These are phyloP conservation scores for Burhinus oedicnemus DNA, from an alignment of 2,113 vertebrate species.

Conservation along the genomic window DNA sequence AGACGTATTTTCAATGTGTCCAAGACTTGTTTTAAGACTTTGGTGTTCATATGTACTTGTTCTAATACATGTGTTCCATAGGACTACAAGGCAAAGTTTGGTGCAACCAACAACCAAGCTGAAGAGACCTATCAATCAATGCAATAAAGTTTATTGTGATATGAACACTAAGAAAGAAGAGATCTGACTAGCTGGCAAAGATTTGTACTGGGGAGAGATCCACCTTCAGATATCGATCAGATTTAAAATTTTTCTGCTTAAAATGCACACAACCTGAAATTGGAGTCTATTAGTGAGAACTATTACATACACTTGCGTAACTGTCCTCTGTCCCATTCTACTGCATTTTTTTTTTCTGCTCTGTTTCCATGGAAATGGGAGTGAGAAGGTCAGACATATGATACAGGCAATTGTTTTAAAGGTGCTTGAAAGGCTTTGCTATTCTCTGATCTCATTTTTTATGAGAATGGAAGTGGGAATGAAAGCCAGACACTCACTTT, in stretches of 20 bases:
- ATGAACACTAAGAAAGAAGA: not conserved
- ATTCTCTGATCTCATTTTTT: not conserved
- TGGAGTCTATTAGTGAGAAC: not conserved
- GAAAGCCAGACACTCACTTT: not conserved
- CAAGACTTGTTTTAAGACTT: not conserved
- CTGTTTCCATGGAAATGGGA: conserved; percentile 34
- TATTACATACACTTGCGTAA: not conserved
- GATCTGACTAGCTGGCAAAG: not conserved
- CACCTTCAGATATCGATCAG: not conserved
- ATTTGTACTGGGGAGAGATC: not conserved
- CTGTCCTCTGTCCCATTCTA: not conserved
- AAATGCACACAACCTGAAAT: not conserved
- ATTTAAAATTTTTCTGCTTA: not conserved
- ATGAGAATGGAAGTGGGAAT: not conserved
- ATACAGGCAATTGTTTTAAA: conserved; percentile 11
- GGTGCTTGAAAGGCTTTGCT: not conserved
- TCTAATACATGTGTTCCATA: not conserved
- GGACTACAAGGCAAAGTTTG: not conserved
- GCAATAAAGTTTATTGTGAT: not conserved
- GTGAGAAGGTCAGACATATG: not conserved
- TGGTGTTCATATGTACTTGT: not conserved
- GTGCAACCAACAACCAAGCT: not conserved
- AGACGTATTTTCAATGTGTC: not conserved
- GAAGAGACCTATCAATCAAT: not conserved
- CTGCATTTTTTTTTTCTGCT: not conserved